Percentiles rank a stretch among this genome's conserved stretches.
phyloP scores from a whole-genome alignment of 2,797 vertebrate genomes.

The Chiloscyllium punctatum region DNA sequence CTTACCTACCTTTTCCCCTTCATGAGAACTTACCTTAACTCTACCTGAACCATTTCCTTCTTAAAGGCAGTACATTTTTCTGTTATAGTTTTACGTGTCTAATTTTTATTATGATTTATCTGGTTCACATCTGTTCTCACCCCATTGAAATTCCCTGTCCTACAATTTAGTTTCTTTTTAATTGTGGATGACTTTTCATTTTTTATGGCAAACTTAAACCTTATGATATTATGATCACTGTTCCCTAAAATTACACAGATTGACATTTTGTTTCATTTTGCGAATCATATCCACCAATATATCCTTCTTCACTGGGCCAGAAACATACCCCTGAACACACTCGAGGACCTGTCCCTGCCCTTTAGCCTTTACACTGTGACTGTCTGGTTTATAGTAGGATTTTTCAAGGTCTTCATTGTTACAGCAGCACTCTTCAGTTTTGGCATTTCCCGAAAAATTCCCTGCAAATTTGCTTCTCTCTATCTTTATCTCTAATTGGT shows the following conservation, averaged over 20 bases:
- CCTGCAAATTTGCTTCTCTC: not conserved
- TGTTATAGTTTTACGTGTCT: not conserved
- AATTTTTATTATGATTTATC: not conserved
- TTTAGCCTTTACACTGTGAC: no score
- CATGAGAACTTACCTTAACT: not conserved
- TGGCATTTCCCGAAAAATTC: not conserved
- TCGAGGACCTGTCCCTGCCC: not conserved
- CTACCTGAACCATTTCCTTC: not conserved
- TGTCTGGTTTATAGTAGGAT: not conserved
- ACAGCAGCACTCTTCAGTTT: not conserved
- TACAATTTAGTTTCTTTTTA: not conserved
- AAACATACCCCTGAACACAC: not conserved
- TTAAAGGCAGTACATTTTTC: not conserved
- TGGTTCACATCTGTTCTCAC: not conserved
- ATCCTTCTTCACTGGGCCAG: not conserved
- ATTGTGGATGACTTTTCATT: not conserved
- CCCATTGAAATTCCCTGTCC: not conserved
- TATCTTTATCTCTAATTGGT: not conserved
- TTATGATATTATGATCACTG: not conserved
- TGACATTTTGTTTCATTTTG: not conserved
- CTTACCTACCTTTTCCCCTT: not conserved
- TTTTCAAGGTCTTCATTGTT: not conserved
- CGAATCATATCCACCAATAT: not conserved
- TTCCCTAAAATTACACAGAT: not conserved
- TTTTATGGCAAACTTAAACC: not conserved